phyloP scores from a whole-genome alignment of 2,113 vertebrate species.

The Fulica atra region DNA sequence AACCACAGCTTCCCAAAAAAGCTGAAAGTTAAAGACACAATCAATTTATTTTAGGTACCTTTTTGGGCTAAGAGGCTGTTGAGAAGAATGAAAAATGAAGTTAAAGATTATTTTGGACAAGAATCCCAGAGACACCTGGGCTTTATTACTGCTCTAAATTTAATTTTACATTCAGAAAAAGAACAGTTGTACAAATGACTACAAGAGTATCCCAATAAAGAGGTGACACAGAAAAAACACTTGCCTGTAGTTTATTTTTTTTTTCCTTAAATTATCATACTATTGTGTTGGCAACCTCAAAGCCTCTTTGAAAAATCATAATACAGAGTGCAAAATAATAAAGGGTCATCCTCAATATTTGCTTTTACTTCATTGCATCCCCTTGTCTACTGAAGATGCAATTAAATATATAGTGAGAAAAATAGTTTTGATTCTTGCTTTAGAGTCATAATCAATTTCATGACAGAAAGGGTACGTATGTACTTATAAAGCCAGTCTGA shows the following conservation, averaged over 20 bases:
- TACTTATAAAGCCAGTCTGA: background rate
- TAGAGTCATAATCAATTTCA: background rate
- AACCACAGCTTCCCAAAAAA: background rate
- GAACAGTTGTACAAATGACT: background rate
- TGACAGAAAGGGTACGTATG: background rate
- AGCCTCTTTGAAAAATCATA: background rate
- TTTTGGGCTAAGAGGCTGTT: background rate
- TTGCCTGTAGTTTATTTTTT: background rate
- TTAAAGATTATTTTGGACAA: background rate
- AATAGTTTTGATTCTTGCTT: background rate
- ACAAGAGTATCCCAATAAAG: background rate
- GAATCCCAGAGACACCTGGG: background rate
- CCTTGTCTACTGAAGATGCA: background rate
- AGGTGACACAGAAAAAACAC: background rate
- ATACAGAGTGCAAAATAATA: background rate
- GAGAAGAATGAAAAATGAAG: background rate
- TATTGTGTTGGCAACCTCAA: background rate
- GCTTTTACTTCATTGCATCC: background rate
- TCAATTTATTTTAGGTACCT: background rate
- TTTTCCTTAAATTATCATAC: background rate
- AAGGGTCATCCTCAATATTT: background rate
- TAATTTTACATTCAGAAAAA: background rate
- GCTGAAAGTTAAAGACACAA: background rate
- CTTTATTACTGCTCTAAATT: background rate
- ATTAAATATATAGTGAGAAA: background rate